A percentile compares a stretch with the other conserved stretches of the same genome.
phyloP scores from a whole-genome alignment of 2,797 vertebrate species.

The Hylomyscus alleni region DNA sequence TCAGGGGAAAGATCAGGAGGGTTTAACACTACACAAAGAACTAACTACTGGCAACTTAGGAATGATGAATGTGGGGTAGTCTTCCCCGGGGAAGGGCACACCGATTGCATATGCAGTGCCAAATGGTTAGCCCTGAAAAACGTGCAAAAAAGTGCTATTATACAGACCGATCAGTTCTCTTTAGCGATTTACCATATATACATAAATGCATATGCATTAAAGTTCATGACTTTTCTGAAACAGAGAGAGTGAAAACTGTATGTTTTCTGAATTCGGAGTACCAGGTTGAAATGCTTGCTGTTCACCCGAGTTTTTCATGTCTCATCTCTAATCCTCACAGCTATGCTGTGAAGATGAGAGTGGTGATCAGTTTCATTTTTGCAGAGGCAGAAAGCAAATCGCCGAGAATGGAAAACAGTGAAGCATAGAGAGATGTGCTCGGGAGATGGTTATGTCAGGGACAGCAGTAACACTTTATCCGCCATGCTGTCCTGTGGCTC shows the following conservation, averaged over 20 bases:
- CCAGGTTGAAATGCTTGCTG: constrained; percentile 4
- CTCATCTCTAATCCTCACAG: not conserved
- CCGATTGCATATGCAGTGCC: not conserved
- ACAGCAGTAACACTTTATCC: fast-evolving
- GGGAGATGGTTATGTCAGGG: not conserved
- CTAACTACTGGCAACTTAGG: not conserved
- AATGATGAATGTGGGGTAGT: not conserved
- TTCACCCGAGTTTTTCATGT: not conserved
- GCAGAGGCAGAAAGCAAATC: not conserved
- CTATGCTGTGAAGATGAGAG: not conserved
- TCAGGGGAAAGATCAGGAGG: not conserved
- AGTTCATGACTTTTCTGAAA: not conserved
- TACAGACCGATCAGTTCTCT: not conserved
- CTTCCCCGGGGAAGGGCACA: not conserved
- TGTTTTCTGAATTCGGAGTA: not conserved
- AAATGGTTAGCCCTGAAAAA: not conserved
- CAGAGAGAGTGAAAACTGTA: not conserved
- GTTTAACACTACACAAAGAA: not conserved
- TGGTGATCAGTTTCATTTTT: not conserved
- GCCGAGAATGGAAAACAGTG: constrained; percentile 11
- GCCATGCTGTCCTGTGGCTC: not conserved
- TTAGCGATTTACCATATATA: not conserved
- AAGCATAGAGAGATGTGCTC: not conserved
- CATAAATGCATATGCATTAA: not conserved
- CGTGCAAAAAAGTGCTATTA: not conserved